A percentile compares a stretch with the other conserved stretches of the same genome.
Conservation (phyloP, 1,140 invertebrate genomes). For the Wiebesia pumilae region DNA sequence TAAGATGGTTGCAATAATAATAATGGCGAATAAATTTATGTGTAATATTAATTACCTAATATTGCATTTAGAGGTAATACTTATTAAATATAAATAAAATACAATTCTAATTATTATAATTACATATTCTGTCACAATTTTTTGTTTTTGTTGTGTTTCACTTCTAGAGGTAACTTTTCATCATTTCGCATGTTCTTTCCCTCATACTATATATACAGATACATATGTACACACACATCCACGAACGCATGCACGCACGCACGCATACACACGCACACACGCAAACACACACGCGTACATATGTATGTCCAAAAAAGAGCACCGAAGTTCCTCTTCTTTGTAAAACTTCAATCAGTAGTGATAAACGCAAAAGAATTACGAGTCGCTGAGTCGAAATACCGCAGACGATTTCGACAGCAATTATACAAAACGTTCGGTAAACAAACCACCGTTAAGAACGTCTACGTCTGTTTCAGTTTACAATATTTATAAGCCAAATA, state of each 20-base stretch:
- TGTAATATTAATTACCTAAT: slow-evolving; percentile 53
- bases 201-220: slow-evolving; percentile 13
- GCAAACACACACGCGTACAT: not conserved
- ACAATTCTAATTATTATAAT: slow-evolving; percentile 49
- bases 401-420: slow-evolving; percentile 49
- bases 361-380: slow-evolving; percentile 46
- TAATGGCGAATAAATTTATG: slow-evolving; percentile 55
- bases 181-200: slow-evolving; percentile 39
- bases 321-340: slow-evolving; percentile 37
- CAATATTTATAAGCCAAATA: slow-evolving; percentile 51
- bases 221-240: not conserved
- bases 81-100: slow-evolving; percentile 55
- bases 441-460: slow-evolving; percentile 55
- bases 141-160: slow-evolving; percentile 38
- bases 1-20: slow-evolving; percentile 33
- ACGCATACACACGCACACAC: too few species aligned
- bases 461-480: slow-evolving; percentile 45
- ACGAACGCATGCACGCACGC: not conserved
- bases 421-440: slow-evolving; percentile 55
- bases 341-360: slow-evolving; percentile 36
- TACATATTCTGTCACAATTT: slow-evolving; percentile 51
- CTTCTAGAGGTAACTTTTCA: slow-evolving; percentile 47
- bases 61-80: slow-evolving; percentile 54
- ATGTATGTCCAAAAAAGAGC: slow-evolving; percentile 45
- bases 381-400: slow-evolving; percentile 43